A percentile compares a stretch with the other conserved stretches of the same genome.
Evolutionary conservation across 2,113 vertebrate genomes (phyloP).

Genomic region (Hypocryptadius cinnamomeus): DNA sequence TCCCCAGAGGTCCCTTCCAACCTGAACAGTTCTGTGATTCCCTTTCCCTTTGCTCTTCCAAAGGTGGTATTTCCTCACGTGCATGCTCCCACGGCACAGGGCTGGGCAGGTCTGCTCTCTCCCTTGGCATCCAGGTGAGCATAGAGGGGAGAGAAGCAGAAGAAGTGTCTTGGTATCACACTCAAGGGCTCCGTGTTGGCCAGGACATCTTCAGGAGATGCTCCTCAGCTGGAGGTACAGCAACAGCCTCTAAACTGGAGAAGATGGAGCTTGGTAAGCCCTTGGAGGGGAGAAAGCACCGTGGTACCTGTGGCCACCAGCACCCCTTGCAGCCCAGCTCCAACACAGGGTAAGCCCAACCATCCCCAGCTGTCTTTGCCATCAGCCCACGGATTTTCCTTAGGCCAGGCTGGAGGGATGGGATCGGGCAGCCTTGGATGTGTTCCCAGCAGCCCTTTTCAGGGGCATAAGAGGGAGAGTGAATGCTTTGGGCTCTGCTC

Average conservation of each 20-base stretch:
- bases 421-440: neutral
- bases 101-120: neutral
- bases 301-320: fast-evolving
- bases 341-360: neutral
- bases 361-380: neutral
- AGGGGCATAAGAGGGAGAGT: fast-evolving
- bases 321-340: neutral
- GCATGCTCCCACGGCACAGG: neutral
- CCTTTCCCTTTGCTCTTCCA: neutral
- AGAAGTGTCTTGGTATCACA: neutral
- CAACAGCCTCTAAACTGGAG: neutral
- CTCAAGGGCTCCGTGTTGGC: neutral
- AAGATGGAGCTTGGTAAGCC: neutral
- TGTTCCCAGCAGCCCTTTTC: neutral
- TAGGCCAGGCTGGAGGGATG: neutral
- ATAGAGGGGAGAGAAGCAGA: neutral
- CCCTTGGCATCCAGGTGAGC: neutral
- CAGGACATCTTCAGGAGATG: neutral
- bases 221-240: neutral
- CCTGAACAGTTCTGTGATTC: neutral
- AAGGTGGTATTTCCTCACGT: neutral
- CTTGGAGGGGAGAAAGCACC: neutral
- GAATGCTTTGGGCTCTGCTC: neutral
- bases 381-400: neutral
- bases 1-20: neutral